A percentile compares a stretch with the other conserved stretches of the same genome.
Conservation (phyloP, 2,113 vertebrate genomes). For the Leucopsar rothschildi region DNA sequence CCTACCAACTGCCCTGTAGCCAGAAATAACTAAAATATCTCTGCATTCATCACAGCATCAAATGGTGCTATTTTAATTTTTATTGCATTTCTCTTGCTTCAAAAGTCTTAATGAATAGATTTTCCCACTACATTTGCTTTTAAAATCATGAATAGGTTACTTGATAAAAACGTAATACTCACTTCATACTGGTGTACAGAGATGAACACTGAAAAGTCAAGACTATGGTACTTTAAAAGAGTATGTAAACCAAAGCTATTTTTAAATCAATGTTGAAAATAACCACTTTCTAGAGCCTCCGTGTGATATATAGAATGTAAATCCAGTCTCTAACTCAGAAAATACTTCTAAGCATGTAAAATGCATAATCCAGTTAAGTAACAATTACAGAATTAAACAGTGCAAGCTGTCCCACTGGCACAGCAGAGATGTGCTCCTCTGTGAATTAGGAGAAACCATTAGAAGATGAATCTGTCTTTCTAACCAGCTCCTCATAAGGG, state of each 20-base stretch:
- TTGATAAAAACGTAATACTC: background rate
- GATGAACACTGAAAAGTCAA: background rate
- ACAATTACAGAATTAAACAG: constrained; percentile 74
- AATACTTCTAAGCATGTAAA: constrained; percentile 61
- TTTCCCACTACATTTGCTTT: background rate
- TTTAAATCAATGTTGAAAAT: constrained; percentile 18
- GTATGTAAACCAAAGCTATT: background rate
- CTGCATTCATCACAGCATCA: background rate
- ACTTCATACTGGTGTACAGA: background rate
- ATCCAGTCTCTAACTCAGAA: constrained; percentile 59
- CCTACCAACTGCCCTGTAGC: background rate
- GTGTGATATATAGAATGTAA: background rate
- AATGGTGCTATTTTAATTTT: background rate
- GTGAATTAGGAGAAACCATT: constrained; percentile 53
- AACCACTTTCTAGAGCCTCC: constrained; percentile 33
- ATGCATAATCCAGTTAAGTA: constrained; percentile 69
- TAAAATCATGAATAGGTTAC: background rate
- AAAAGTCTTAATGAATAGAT: background rate
- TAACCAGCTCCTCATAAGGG: background rate
- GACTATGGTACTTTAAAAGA: background rate
- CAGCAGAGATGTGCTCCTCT: constrained; percentile 5
- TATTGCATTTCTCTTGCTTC: background rate
- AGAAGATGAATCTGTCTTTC: constrained; percentile 63
- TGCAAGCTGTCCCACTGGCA: constrained; percentile 72
- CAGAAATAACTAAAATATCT: background rate